Conservation (phyloP, 2,888 invertebrate genomes). For the Hypomecis punctinalis region DNA sequence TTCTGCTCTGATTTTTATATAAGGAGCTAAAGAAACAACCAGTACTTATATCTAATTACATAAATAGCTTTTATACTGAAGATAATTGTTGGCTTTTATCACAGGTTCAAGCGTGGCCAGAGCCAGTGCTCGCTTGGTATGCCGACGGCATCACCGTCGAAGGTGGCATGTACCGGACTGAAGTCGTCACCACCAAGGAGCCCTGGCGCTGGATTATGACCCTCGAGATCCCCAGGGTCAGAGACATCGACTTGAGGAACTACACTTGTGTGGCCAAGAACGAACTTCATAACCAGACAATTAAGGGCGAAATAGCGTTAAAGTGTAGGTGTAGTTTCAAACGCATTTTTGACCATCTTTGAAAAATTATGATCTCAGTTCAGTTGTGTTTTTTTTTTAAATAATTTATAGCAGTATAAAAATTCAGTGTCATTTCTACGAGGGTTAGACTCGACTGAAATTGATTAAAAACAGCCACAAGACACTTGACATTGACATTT, state of each 20-base stretch:
- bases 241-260: conserved; percentile 88
- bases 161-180: conserved; percentile 69
- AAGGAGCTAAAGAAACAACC: no score
- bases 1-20: no score
- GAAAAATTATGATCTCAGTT: no score
- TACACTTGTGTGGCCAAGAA: conserved; percentile 95
- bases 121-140: conserved; percentile 94
- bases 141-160: conserved; percentile 91
- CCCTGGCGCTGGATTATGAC: conserved; percentile 90
- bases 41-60: no score
- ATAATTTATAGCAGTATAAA: no score
- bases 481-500: no score
- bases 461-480: no score
- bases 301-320: conserved; percentile 86
- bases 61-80: no score
- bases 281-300: conserved; percentile 91
- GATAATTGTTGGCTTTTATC: not conserved
- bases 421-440: no score
- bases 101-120: conserved; percentile 94
- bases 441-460: no score
- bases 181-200: conserved; percentile 65
- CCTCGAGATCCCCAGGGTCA: conserved; percentile 89
- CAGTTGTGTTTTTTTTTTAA: no score
- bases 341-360: not conserved
- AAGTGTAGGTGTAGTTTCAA: conserved; percentile 59